Evolutionary conservation across 2,797 vertebrate species (phyloP).

Genomic region (Heliangelus exortis): DNA sequence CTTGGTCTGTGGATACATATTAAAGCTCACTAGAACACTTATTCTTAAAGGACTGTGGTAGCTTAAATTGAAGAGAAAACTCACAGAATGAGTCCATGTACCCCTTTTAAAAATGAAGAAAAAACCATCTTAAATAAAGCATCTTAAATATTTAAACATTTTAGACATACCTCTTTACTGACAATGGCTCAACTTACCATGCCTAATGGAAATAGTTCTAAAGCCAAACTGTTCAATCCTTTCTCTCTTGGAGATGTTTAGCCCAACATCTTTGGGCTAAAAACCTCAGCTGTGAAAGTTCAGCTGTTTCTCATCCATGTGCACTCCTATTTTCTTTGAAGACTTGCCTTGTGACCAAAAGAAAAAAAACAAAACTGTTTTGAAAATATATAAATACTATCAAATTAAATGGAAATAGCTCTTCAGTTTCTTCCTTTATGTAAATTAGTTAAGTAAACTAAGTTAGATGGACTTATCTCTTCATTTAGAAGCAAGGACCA

Average conservation of each 20-base stretch:
- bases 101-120: neutral
- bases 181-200: neutral
- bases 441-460: neutral
- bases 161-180: neutral
- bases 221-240: neutral
- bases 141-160: too few relatives aligned
- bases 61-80: neutral
- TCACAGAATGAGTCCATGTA: neutral
- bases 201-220: neutral
- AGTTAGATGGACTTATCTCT: neutral
- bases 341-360: neutral
- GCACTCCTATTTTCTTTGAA: neutral
- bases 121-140: too few relatives aligned
- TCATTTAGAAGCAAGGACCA: neutral
- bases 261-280: constrained; percentile 22
- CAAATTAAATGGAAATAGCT: neutral
- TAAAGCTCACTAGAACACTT: neutral
- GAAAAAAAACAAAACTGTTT: neutral
- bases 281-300: constrained; percentile 3
- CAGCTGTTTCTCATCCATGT: neutral
- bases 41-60: neutral
- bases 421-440: neutral
- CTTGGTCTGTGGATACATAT: neutral
- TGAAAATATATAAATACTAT: neutral
- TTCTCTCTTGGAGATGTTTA: neutral